phyloP scores from a whole-genome alignment of 1,140 invertebrate species.

The Gerris buenoi region DNA sequence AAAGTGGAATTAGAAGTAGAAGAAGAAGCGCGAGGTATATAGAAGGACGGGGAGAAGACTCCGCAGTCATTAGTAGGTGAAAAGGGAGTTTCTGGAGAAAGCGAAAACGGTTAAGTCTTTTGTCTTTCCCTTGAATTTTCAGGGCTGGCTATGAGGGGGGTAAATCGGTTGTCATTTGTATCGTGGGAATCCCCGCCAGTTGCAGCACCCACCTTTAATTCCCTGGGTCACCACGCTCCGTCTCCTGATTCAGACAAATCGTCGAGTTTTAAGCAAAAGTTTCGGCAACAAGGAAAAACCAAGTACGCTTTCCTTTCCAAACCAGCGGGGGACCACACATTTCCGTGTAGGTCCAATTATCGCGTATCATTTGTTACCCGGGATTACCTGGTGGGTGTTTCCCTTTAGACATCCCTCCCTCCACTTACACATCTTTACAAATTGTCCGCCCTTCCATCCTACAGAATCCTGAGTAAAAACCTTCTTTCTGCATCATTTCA shows the following conservation, averaged over 20 bases:
- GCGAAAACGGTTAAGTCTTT: neutral
- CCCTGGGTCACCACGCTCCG: neutral
- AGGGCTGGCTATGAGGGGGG: neutral
- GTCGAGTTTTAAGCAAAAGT: constrained; percentile 3
- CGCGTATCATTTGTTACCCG: neutral
- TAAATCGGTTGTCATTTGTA: constrained; percentile 1
- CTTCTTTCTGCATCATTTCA: neutral
- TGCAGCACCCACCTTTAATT: neutral
- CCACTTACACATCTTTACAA: neutral
- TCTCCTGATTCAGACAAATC: neutral
- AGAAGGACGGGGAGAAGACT: no score
- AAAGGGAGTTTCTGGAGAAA: neutral
- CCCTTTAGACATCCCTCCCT: neutral
- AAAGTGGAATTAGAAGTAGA: neutral
- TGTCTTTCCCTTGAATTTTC: neutral
- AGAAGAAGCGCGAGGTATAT: no score
- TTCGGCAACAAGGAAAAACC: neutral
- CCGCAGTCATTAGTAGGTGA: neutral
- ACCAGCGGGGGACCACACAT: neutral
- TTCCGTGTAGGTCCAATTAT: neutral
- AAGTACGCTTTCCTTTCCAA: neutral
- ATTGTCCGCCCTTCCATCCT: neutral
- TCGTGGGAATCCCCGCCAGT: neutral
- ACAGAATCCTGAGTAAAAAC: neutral
- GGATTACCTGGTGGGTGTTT: neutral